Conservation (phyloP, 1,140 invertebrate genomes). For the Sweltsa coloradensis region DNA sequence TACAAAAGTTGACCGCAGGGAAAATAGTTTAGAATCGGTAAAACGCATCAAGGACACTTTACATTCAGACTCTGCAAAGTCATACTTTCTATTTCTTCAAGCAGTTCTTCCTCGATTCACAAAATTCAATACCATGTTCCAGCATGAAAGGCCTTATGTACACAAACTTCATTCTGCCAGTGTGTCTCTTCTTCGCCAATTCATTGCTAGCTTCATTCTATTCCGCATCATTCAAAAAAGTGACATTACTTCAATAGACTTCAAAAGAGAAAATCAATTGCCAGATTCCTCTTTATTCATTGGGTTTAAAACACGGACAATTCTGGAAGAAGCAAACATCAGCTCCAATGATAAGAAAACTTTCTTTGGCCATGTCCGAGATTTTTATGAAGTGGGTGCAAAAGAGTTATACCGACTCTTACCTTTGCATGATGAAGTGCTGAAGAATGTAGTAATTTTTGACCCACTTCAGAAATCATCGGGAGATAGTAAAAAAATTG, state of each 20-base stretch:
- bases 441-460: background rate
- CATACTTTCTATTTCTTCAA: slow-evolving; percentile 2
- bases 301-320: background rate
- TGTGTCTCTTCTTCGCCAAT: background rate
- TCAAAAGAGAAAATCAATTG: background rate
- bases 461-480: background rate
- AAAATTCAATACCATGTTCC: background rate
- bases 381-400: background rate
- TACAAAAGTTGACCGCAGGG: background rate
- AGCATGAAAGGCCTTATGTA: background rate
- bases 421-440: slow-evolving; percentile 1
- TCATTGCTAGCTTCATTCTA: background rate
- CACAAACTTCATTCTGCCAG: background rate
- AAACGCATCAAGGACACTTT: background rate
- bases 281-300: background rate
- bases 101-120: background rate
- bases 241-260: slow-evolving; percentile 1
- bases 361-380: background rate
- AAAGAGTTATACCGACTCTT: slow-evolving; percentile 2
- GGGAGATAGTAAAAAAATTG: background rate
- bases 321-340: background rate
- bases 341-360: background rate
- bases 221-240: background rate
- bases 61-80: background rate
- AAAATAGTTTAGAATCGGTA: slow-evolving; percentile 1